A percentile compares a stretch with the other conserved stretches of the same genome.
These are phyloP conservation scores for Myrmecobius fasciatus DNA, from an alignment of 2,113 vertebrate species.

Conservation along the genomic window DNA sequence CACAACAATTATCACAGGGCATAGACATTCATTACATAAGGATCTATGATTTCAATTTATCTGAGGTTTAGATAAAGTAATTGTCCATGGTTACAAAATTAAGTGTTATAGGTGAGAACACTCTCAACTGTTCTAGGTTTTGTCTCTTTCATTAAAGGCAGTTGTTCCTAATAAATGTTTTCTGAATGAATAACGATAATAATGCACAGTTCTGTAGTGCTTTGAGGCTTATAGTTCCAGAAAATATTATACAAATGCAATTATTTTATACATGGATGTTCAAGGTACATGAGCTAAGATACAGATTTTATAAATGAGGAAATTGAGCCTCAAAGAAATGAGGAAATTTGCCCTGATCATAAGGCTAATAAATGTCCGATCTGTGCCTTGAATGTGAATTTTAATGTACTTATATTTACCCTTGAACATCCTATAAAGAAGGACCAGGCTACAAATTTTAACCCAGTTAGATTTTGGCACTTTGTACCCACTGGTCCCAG, in stretches of 20 bases:
- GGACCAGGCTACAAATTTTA: neutral
- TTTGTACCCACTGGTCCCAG: neutral
- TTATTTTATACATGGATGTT: neutral
- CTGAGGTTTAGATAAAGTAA: neutral
- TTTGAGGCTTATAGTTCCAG: neutral
- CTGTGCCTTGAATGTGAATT: neutral
- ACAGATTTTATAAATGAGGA: neutral
- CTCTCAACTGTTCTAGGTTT: neutral
- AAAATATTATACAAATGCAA: neutral
- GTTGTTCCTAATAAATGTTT: neutral
- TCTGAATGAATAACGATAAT: neutral
- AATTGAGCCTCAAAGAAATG: neutral
- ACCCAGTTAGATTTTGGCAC: neutral
- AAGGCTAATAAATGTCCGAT: neutral
- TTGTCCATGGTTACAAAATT: neutral
- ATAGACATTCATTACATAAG: neutral
- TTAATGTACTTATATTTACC: neutral
- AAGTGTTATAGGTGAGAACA: neutral
- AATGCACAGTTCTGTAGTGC: neutral
- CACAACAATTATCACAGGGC: neutral
- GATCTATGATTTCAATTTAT: neutral
- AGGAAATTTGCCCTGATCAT: neutral
- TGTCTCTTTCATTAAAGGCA: neutral
- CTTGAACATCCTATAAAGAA: neutral
- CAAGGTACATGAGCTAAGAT: neutral